These are phyloP conservation scores for Ptychobarbus kaznakovi DNA, from an alignment of 2,797 vertebrate genomes.

Conservation along the genomic window DNA sequence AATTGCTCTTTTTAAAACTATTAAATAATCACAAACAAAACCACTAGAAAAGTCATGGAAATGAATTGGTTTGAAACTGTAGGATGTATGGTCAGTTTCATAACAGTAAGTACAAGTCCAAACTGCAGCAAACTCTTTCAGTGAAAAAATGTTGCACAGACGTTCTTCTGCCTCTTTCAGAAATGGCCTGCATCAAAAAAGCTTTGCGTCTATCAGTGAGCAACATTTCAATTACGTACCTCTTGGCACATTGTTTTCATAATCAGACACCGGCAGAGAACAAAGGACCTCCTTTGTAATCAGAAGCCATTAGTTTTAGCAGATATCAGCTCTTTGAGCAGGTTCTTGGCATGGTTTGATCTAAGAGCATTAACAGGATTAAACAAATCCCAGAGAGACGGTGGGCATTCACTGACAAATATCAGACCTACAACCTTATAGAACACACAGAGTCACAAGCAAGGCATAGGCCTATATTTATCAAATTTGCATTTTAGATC, in stretches of 20 bases:
- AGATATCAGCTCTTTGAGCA: constrained; percentile 46
- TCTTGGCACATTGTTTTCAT: constrained; percentile 43
- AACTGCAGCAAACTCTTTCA: not conserved
- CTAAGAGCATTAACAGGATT: constrained; percentile 38
- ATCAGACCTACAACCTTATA: not conserved
- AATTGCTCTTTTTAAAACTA: not conserved
- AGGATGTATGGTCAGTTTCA: not conserved
- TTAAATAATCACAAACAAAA: not conserved
- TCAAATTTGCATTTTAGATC: not conserved
- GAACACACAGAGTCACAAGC: not conserved
- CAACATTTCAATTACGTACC: constrained; percentile 31
- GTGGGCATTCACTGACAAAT: not conserved
- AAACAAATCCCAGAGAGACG: constrained; percentile 8
- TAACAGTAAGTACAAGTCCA: not conserved
- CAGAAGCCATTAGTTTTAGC: constrained; percentile 27
- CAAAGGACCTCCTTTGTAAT: constrained; percentile 34
- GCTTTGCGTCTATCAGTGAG: constrained; percentile 2
- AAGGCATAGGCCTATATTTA: not conserved
- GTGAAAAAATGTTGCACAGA: not conserved
- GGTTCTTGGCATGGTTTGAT: constrained; percentile 30
- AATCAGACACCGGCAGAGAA: constrained; percentile 31
- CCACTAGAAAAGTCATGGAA: too few relatives aligned
- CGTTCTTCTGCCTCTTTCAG: not conserved
- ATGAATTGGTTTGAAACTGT: not conserved
- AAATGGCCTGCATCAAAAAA: not conserved